phyloP scores from a whole-genome alignment of 2,113 vertebrate species.

The Eudyptes chrysolophus region DNA sequence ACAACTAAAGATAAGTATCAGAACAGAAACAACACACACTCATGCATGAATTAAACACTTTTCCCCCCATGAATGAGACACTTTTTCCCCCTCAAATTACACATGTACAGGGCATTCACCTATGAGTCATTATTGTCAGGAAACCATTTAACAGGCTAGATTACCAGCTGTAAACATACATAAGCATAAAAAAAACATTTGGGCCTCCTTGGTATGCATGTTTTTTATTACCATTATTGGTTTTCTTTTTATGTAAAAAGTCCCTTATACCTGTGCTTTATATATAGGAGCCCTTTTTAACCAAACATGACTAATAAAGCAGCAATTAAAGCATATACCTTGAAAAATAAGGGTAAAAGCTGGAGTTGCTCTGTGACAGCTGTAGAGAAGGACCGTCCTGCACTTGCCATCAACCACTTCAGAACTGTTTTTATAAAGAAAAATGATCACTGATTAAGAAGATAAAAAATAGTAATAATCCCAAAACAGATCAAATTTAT shows the following conservation, averaged over 20 bases:
- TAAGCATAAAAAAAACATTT: background rate
- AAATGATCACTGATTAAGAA: background rate
- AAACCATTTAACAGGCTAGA: background rate
- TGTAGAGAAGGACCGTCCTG: conserved; percentile 93
- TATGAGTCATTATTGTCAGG: background rate
- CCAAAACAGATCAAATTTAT: background rate
- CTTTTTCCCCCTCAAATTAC: background rate
- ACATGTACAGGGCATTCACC: background rate
- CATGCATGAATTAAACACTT: background rate
- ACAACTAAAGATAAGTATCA: background rate
- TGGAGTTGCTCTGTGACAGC: conserved; percentile 92
- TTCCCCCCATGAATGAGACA: background rate
- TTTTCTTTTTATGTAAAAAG: background rate
- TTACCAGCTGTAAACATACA: background rate
- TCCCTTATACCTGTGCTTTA: background rate
- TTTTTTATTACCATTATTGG: background rate
- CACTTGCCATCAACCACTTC: conserved; percentile 96
- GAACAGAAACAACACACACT: background rate
- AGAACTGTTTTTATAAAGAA: conserved; percentile 78
- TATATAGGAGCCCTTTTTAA: background rate
- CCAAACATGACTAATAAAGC: background rate
- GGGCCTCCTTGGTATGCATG: background rate
- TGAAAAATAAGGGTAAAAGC: conserved; percentile 93
- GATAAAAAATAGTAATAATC: background rate
- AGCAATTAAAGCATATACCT: conserved; percentile 73